These are phyloP conservation scores for Struthio camelus DNA, from an alignment of 2,113 vertebrate species.

Conservation along the genomic window DNA sequence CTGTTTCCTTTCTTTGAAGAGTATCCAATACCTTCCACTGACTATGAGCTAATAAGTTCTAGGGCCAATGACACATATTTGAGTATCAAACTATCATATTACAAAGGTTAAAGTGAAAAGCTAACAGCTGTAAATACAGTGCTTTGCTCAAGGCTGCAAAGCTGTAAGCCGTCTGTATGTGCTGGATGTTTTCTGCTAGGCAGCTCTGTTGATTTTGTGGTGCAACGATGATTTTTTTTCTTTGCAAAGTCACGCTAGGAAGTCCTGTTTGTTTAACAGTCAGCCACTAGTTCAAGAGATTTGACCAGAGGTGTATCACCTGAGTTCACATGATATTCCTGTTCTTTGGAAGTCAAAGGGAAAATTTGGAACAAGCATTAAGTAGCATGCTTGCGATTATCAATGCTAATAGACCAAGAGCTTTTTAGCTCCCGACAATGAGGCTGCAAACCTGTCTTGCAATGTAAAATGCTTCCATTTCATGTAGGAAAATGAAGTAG, in stretches of 20 bases:
- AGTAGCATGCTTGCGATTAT: background rate
- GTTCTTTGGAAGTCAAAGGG: background rate
- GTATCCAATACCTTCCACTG: background rate
- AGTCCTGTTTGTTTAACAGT: background rate
- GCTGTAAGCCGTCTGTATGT: background rate
- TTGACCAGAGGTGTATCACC: background rate
- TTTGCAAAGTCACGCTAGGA: background rate
- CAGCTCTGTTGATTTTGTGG: background rate
- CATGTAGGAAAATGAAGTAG: background rate
- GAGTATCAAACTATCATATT: background rate
- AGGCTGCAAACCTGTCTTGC: background rate
- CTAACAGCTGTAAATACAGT: background rate
- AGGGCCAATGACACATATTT: background rate
- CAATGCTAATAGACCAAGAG: background rate
- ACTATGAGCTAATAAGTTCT: background rate
- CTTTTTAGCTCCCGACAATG: background rate
- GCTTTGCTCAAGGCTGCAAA: background rate
- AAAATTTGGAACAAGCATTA: background rate
- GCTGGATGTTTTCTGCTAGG: background rate
- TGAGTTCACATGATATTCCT: background rate
- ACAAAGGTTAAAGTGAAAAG: background rate
- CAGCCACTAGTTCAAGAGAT: background rate
- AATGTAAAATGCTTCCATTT: background rate
- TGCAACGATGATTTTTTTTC: background rate
- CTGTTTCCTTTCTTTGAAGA: background rate